A percentile compares a stretch with the other conserved stretches of the same genome.
Evolutionary conservation across 2,113 vertebrate genomes (phyloP).

Genomic region (Typhlomys cinereus): DNA sequence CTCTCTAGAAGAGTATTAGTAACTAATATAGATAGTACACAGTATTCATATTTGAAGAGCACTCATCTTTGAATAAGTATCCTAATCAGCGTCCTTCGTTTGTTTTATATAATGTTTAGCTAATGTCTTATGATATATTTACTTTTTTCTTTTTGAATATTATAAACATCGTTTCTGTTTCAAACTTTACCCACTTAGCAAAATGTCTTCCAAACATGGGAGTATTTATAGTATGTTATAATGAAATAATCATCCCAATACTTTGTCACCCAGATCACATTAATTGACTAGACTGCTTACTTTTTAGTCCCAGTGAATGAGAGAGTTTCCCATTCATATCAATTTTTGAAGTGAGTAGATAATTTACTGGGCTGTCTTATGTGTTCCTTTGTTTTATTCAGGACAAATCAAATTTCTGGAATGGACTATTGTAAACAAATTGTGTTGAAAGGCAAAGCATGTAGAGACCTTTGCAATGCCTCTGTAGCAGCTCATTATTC

Average conservation of each 20-base stretch:
- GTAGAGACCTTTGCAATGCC: conserved; percentile 48
- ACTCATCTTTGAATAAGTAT: neutral
- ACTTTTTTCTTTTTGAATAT: neutral
- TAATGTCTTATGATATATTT: neutral
- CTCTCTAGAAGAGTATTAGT: neutral
- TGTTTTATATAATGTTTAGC: conserved; percentile 1
- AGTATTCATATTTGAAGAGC: neutral
- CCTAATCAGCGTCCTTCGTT: neutral
- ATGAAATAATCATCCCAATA: neutral
- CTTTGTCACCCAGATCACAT: neutral
- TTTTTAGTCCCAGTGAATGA: conserved; percentile 14
- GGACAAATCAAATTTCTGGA: conserved; percentile 59
- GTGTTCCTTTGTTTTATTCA: conserved; percentile 62
- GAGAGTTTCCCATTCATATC: neutral
- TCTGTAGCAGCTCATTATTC: conserved; percentile 52
- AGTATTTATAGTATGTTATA: conserved; percentile 2
- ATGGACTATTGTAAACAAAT: conserved; percentile 17
- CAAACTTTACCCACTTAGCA: conserved; percentile 1
- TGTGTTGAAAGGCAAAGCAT: conserved; percentile 53
- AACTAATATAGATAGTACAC: neutral
- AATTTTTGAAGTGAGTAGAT: neutral
- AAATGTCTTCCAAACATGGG: neutral
- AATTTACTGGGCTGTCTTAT: conserved; percentile 30
- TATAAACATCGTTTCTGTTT: neutral
- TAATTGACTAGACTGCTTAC: neutral